A percentile compares a stretch with the other conserved stretches of the same genome.
These are phyloP conservation scores for Rhinoraja longicauda DNA, from an alignment of 2,797 vertebrate species.

Conservation along the genomic window DNA sequence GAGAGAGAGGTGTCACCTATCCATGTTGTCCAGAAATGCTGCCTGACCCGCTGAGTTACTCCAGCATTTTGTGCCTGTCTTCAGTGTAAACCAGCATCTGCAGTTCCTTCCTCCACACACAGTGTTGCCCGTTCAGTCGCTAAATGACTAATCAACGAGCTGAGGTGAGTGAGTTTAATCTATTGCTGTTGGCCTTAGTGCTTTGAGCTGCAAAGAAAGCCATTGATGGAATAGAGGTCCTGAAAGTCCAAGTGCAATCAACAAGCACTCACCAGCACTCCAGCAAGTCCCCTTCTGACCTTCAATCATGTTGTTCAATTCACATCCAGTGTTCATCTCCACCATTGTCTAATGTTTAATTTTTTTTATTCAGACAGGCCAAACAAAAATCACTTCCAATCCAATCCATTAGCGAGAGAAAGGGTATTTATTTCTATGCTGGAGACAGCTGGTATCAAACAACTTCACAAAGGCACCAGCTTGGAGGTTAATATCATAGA, in stretches of 20 bases:
- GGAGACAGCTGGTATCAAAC: not conserved
- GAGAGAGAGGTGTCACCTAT: too few species aligned
- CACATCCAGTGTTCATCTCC: not conserved
- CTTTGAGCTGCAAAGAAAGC: not conserved
- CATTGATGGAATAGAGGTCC: not conserved
- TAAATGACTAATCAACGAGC: constrained; percentile 16
- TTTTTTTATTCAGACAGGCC: not conserved
- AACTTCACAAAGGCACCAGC: not conserved
- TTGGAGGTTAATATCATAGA: not conserved
- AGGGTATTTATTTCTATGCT: not conserved
- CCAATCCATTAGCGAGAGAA: not conserved
- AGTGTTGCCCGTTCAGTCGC: not conserved
- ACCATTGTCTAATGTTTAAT: not conserved
- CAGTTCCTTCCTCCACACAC: too few species aligned
- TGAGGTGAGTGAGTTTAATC: constrained; percentile 7
- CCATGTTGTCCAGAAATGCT: too few species aligned
- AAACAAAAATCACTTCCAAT: not conserved
- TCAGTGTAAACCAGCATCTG: not conserved
- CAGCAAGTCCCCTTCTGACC: not conserved
- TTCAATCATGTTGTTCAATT: not conserved
- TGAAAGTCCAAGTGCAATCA: constrained; percentile 6
- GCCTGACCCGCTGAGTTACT: too few species aligned
- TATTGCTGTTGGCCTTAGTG: not conserved
- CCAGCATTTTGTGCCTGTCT: too few species aligned
- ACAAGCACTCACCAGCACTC: not conserved